Evolutionary conservation across 2,888 invertebrate species (phyloP), one percentile per base, ranked within the genome.

Genomic region (Eupithecia dodoneata): DNA sequence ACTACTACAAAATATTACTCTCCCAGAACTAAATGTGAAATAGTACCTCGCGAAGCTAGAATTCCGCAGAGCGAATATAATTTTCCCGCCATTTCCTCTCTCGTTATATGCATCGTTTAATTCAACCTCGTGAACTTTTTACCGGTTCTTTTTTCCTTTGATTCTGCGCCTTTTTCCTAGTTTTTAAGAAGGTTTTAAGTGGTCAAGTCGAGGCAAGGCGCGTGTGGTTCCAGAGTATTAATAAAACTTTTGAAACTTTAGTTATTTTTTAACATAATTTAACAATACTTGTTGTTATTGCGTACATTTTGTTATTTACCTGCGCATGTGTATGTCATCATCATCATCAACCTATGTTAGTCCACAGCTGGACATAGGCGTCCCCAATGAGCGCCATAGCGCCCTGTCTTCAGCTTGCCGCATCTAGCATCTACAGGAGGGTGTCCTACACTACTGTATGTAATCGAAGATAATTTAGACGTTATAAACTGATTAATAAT

Each of bases 81-180:
- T 63, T 76, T 76, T 76, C 76, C 77, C 76, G 69, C 71, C 74
- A 78, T 80, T 81, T 80, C 81, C 80, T 76, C 69, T n/a, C 80
- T 74, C 74, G 76, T 78, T 75, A 78, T 74, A 80, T 75, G 77
- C 81, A 74, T 79, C 76, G 79, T 77, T 81, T 76, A 78, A 77
- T 81, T 75, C 79, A 72, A 80, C 73, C 66, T 71, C 74, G 71
- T 70, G 67, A 72, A 76, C 74, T 59, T 47, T 76, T 74, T 74
- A 76, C 66, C 63, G 42, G 63, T 59, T 47, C 65, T 59, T 41
- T 5, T 30, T 63, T 44, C 69, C 66, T 75, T 75, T 49, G 66
- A 73, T 70, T 74, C 9, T 75, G 45, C 12, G 49, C 49, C 69
- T 67, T 75, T 30, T 69, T 5, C 69, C 67, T 69, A 69, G 67